Conservation (phyloP, 2,113 vertebrate species). For the Microtus richardsoni region DNA sequence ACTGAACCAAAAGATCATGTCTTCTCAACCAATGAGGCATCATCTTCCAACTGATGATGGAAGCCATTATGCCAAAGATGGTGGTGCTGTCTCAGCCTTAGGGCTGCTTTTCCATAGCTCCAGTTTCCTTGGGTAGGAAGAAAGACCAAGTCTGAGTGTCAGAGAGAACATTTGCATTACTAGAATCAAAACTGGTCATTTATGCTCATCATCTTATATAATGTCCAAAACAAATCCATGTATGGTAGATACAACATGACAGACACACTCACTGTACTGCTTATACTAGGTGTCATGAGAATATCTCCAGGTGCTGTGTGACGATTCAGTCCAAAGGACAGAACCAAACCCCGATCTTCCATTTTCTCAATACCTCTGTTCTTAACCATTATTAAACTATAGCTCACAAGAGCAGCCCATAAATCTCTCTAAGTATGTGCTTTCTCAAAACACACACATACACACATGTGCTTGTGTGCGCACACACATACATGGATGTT, state of each 20-base stretch:
- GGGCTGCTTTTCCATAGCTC: background rate
- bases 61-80: background rate
- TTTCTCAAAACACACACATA: background rate
- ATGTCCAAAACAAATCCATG: background rate
- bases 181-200: background rate
- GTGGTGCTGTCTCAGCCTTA: background rate
- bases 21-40: background rate
- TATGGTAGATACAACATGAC: background rate
- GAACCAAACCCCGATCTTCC: background rate
- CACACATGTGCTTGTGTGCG: no score
- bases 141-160: background rate
- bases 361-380: background rate
- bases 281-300: background rate
- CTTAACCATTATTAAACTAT: background rate
- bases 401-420: background rate
- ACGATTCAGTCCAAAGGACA: background rate
- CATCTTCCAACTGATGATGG: background rate
- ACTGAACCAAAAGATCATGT: background rate
- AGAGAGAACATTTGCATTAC: background rate
- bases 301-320: background rate
- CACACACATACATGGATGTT: background rate
- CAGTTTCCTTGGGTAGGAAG: background rate
- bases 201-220: background rate
- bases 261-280: background rate
- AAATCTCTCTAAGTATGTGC: background rate